phyloP scores from a whole-genome alignment of 2,888 invertebrate species.

The Rhagium mordax region DNA sequence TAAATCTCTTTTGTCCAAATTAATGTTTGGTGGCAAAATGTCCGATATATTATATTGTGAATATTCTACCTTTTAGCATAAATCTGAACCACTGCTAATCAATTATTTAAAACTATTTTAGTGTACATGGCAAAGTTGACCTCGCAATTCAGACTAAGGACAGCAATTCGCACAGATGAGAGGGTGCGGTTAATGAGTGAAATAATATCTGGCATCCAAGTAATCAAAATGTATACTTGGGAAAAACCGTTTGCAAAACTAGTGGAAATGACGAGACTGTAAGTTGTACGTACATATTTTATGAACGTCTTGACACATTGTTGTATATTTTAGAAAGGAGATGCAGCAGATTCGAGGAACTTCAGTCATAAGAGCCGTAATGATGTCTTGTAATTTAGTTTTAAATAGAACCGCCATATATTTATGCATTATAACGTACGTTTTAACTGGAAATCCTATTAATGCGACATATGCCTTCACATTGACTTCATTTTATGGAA shows the following conservation, averaged over 20 bases:
- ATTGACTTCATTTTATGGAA: conserved; percentile 82
- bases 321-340: conserved; percentile 74
- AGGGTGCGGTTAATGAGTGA: conserved; percentile 80
- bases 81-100: too few species aligned
- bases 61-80: too few species aligned
- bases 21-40: too few species aligned
- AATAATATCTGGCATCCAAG: conserved; percentile 75
- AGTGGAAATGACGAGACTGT: conserved; percentile 53
- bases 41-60: not conserved
- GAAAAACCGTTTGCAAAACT: conserved; percentile 58
- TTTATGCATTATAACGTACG: conserved; percentile 84
- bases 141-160: conserved; percentile 67
- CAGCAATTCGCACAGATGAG: conserved; percentile 77
- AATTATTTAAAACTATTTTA: conserved; percentile 41
- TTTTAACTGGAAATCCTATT: conserved; percentile 75
- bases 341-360: conserved; percentile 76
- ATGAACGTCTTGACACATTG: not conserved
- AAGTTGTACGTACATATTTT: conserved; percentile 16
- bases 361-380: conserved; percentile 78
- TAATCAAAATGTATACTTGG: conserved; percentile 62
- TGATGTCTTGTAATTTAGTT: conserved; percentile 80
- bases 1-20: too few species aligned
- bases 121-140: conserved; percentile 63
- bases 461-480: conserved; percentile 80
- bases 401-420: conserved; percentile 89